Percentiles rank a stretch among this genome's conserved stretches.
Evolutionary conservation across 2,113 vertebrate species (phyloP).

Genomic region (Girardinichthys multiradiatus): DNA sequence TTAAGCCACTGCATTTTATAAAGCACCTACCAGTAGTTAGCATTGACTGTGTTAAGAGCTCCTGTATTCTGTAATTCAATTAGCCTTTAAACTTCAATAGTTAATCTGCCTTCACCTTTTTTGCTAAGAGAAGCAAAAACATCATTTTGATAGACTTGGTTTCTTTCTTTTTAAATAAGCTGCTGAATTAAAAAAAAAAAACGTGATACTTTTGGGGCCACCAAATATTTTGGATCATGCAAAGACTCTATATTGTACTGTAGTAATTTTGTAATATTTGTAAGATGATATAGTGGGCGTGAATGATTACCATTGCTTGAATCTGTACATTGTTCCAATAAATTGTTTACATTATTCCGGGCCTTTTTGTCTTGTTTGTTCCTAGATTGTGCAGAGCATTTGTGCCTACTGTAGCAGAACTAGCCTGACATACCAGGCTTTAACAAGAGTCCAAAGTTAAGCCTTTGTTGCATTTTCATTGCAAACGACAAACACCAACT

Average conservation of each 20-base stretch:
- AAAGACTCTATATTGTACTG: conserved; percentile 99
- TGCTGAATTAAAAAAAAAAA: conserved; percentile 89
- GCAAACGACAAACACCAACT: background rate
- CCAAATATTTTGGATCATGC: conserved; percentile 99
- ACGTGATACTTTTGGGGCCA: conserved; percentile 91
- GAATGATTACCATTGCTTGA: conserved; percentile 98
- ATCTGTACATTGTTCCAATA: conserved; percentile 94
- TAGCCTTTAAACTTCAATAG: conserved; percentile 86
- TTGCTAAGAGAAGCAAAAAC: conserved; percentile 85
- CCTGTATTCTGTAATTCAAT: conserved; percentile 77
- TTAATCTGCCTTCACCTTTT: conserved; percentile 87
- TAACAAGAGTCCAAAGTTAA: background rate
- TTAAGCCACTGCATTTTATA: conserved; percentile 81
- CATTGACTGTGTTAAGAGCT: conserved; percentile 87
- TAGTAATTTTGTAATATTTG: conserved; percentile 99
- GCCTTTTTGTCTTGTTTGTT: conserved; percentile 12
- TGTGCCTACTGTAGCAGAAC: background rate
- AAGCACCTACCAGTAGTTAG: conserved; percentile 83
- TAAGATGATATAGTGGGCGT: conserved; percentile 96
- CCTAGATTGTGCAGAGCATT: background rate
- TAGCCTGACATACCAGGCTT: background rate
- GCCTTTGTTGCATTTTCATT: background rate
- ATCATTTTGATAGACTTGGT: conserved; percentile 92
- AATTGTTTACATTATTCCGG: conserved; percentile 92
- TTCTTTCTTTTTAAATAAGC: conserved; percentile 90